Conservation (phyloP, 37 sponge, comb jelly and placozoan genomes). For the Spongilla lacustris region DNA sequence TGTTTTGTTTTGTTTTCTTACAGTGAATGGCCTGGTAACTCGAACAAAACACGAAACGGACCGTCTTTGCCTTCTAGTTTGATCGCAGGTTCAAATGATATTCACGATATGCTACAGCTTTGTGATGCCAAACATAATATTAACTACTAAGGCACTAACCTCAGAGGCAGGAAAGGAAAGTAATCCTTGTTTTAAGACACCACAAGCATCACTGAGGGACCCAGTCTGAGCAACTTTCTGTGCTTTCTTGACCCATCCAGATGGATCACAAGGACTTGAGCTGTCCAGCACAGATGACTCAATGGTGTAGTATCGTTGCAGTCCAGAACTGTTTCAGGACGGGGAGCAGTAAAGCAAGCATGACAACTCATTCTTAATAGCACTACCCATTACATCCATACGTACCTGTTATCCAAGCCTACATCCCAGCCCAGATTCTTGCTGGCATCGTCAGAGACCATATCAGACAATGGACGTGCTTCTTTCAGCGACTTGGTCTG, state of each 20-base stretch:
- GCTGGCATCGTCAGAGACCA: background rate
- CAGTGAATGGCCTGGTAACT: no score
- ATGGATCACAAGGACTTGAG: background rate
- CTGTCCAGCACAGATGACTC: background rate
- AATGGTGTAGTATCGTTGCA: background rate
- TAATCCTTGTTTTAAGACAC: background rate
- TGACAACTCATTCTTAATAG: background rate
- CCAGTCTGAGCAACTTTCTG: background rate
- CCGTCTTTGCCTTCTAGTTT: no score
- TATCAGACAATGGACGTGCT: background rate
- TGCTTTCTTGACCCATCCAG: background rate
- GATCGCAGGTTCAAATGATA: no score
- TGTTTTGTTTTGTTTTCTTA: no score
- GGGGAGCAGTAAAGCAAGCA: background rate
- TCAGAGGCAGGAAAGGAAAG: background rate
- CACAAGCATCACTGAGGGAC: background rate
- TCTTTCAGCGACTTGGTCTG: background rate
- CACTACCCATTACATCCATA: background rate
- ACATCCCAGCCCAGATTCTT: background rate
- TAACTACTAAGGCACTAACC: background rate
- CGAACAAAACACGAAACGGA: no score
- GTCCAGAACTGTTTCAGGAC: background rate
- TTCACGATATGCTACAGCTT: no score
- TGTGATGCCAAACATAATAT: no score
- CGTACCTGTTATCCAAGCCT: background rate